These are phyloP conservation scores for Anarhynchus alexandrinus DNA, from an alignment of 2,113 vertebrate species.

Conservation along the genomic window DNA sequence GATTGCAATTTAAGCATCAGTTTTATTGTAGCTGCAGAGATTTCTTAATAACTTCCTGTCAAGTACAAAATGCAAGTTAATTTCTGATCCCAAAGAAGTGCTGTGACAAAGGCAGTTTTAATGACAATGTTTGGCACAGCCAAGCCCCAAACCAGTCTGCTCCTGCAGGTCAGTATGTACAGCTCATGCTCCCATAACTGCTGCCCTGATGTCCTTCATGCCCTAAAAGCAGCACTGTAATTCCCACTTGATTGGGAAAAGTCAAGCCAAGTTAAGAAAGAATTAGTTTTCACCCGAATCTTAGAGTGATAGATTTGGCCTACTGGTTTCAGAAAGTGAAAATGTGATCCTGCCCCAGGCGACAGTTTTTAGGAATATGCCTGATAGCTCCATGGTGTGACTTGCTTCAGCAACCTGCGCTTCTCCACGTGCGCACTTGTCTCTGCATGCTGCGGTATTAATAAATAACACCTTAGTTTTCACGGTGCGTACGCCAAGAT, in stretches of 20 bases:
- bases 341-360: neutral
- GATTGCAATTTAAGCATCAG: constrained; percentile 48
- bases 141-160: neutral
- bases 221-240: neutral
- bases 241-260: rapidly evolving
- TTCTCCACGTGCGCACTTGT: neutral
- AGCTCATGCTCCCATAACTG: neutral
- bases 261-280: neutral
- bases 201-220: neutral
- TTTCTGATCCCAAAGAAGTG: constrained; percentile 1
- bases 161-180: neutral
- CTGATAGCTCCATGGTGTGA: neutral
- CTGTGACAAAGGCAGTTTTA: constrained; percentile 1
- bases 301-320: neutral
- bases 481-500: rapidly evolving
- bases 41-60: constrained; percentile 54
- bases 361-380: neutral
- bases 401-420: neutral
- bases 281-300: neutral
- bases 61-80: neutral
- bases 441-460: neutral
- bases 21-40: neutral
- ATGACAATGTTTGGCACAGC: neutral
- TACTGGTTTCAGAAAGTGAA: neutral
- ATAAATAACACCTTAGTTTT: neutral